phyloP scores from a whole-genome alignment of 53 echinoderm and acorn worm species.

The Crossaster papposus region DNA sequence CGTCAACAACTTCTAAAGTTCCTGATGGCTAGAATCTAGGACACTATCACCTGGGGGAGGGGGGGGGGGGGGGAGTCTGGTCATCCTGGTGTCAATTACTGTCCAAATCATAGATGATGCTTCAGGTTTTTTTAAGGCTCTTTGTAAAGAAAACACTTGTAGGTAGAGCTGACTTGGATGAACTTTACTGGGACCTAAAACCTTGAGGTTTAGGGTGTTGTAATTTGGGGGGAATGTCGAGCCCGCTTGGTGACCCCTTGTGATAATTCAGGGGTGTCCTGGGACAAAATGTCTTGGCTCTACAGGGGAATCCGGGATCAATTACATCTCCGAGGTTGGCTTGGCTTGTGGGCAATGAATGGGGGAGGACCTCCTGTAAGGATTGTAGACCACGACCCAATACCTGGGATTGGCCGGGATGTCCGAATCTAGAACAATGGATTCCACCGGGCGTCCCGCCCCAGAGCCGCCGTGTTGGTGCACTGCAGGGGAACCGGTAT shows the following conservation, averaged over 20 bases:
- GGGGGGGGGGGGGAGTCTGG: neutral
- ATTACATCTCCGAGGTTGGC: neutral
- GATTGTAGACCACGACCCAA: constrained; percentile 40
- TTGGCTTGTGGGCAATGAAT: neutral
- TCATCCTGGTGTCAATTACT: neutral
- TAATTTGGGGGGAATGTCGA: neutral
- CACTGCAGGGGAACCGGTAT: constrained; percentile 21
- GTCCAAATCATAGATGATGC: neutral
- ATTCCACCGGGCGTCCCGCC: constrained; percentile 1
- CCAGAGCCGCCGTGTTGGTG: neutral
- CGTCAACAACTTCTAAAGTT: neutral
- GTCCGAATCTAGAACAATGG: constrained; percentile 23
- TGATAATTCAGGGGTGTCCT: neutral
- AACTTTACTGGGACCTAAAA: constrained; percentile 11
- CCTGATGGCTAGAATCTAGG: neutral
- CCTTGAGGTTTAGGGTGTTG: neutral
- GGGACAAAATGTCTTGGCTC: neutral
- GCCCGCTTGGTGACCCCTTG: neutral
- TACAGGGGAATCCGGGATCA: constrained; percentile 20
- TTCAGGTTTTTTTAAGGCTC: neutral
- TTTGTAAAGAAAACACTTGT: constrained; percentile 41
- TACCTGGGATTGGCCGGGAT: neutral
- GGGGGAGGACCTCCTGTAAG: neutral
- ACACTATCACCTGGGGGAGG: neutral
- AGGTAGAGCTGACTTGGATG: neutral